Evolutionary conservation across 2,797 vertebrate genomes (phyloP).

Genomic region (Sebastiscus tertius): DNA sequence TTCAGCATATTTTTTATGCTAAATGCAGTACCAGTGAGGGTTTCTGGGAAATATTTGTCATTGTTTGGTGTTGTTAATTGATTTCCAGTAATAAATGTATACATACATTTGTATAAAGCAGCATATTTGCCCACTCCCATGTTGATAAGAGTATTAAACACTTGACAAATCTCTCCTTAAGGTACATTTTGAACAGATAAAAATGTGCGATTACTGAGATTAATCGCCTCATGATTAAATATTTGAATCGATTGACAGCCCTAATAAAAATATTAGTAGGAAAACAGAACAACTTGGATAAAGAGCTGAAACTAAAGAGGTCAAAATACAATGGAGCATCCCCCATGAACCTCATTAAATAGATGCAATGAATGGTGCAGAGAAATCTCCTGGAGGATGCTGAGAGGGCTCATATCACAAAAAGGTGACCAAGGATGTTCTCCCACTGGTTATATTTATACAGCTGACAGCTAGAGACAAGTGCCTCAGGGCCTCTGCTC

Average conservation of each 20-base stretch:
- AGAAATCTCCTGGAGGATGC: not conserved
- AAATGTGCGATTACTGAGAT: too few relatives aligned
- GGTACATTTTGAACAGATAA: too few relatives aligned
- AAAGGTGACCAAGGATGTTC: not conserved
- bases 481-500: constrained; percentile 10
- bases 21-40: too few relatives aligned
- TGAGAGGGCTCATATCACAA: constrained; percentile 10
- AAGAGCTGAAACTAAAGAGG: not conserved
- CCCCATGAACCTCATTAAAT: not conserved
- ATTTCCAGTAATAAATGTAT: too few relatives aligned
- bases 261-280: not conserved
- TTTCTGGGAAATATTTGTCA: too few relatives aligned
- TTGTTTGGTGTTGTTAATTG: too few relatives aligned
- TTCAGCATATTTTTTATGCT: rapidly evolving
- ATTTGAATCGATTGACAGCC: too few relatives aligned
- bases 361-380: not conserved
- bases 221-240: too few relatives aligned
- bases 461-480: constrained; percentile 38
- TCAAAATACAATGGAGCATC: not conserved
- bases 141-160: too few relatives aligned
- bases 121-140: too few relatives aligned
- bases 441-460: constrained; percentile 22
- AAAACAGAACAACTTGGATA: not conserved
- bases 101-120: too few relatives aligned
- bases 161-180: too few relatives aligned